These are phyloP conservation scores for Darevskia mixta DNA, from an alignment of 2,797 vertebrate species.

Conservation along the genomic window DNA sequence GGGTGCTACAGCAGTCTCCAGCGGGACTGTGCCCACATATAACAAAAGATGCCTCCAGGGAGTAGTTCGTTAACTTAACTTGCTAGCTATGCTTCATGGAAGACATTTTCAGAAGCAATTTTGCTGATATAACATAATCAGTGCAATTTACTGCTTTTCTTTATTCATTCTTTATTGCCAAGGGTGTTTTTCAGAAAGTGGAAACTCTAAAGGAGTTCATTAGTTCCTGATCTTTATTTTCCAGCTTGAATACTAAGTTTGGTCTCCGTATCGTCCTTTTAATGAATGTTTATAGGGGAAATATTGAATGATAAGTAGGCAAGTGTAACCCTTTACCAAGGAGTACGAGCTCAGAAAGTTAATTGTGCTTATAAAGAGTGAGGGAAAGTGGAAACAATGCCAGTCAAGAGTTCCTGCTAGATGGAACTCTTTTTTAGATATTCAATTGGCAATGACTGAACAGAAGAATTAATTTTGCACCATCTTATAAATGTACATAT, in stretches of 20 bases:
- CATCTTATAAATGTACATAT: constrained; percentile 7
- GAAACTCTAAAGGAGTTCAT: constrained; percentile 17
- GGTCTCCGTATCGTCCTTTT: constrained; percentile 18
- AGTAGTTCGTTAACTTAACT: constrained; percentile 8
- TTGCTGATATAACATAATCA: constrained; percentile 34
- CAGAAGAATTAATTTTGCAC: constrained; percentile 40
- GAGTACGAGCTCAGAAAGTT: not conserved
- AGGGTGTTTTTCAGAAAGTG: not conserved
- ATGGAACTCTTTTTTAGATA: constrained; percentile 26
- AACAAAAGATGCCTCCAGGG: constrained; percentile 5
- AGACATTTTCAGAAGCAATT: constrained; percentile 24
- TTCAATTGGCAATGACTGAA: constrained; percentile 19
- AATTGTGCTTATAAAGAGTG: constrained; percentile 21
- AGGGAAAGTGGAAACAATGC: not conserved
- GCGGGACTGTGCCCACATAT: not conserved
- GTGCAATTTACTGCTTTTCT: constrained; percentile 21
- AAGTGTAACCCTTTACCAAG: constrained; percentile 14
- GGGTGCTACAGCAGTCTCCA: not conserved
- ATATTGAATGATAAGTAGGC: constrained; percentile 14
- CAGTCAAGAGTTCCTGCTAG: constrained; percentile 36
- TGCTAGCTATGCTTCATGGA: not conserved
- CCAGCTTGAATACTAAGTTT: constrained; percentile 26
- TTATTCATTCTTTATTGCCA: constrained; percentile 24
- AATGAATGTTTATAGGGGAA: constrained; percentile 6
- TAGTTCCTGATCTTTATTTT: constrained; percentile 26